Conservation (phyloP, 2,797 vertebrate genomes). For the Acrossocheilus fasciatus region DNA sequence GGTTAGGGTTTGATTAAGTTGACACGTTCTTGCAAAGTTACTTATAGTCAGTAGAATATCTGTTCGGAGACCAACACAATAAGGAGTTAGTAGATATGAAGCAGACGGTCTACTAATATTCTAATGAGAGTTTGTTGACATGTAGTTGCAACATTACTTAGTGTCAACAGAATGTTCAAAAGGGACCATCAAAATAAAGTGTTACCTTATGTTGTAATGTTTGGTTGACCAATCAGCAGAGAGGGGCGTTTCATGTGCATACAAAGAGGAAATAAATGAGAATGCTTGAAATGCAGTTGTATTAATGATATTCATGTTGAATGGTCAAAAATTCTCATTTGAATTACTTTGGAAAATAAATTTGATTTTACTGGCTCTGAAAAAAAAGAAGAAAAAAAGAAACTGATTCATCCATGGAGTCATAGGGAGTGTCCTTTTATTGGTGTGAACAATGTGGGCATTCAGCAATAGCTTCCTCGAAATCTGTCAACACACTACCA, state of each 20-base stretch:
- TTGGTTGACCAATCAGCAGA: too few species aligned
- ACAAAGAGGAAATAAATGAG: background rate
- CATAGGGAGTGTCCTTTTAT: slow-evolving; percentile 3
- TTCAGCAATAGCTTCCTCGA: slow-evolving; percentile 6
- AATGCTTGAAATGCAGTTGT: slow-evolving; percentile 6
- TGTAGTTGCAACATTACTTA: too few species aligned
- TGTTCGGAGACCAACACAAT: too few species aligned
- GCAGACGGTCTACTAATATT: too few species aligned
- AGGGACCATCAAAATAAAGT: too few species aligned
- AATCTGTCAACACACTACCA: slow-evolving; percentile 15
- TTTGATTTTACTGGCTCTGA: background rate
- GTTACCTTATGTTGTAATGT: too few species aligned
- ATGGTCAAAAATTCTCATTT: background rate
- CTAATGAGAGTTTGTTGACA: too few species aligned
- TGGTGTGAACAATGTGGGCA: background rate
- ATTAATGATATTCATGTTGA: slow-evolving; percentile 5
- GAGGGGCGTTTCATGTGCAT: background rate
- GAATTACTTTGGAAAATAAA: background rate
- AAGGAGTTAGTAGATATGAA: too few species aligned
- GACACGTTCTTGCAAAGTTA: too few species aligned
- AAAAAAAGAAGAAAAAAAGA: background rate
- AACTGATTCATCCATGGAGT: background rate
- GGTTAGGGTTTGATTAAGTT: too few species aligned
- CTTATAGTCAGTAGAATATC: too few species aligned
- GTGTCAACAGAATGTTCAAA: too few species aligned